Evolutionary conservation across 2,113 vertebrate species (phyloP).

Genomic region (Isichthys henryi): DNA sequence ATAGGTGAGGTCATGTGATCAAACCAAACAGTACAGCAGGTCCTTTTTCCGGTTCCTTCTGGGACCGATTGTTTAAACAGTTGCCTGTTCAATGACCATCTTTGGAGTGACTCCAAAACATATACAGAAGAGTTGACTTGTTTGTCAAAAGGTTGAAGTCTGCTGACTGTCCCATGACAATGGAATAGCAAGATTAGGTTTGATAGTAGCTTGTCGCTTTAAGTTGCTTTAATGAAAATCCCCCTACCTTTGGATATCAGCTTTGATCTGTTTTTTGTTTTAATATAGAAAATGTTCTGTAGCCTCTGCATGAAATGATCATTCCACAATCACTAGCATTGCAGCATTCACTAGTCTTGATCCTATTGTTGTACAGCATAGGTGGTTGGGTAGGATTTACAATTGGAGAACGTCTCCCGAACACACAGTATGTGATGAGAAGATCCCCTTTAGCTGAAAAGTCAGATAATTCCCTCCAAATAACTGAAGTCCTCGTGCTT

Average conservation of each 20-base stretch:
- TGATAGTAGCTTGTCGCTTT: neutral
- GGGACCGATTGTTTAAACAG: neutral
- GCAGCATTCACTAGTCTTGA: neutral
- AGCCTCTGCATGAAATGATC: neutral
- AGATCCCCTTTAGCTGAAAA: neutral
- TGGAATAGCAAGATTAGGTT: neutral
- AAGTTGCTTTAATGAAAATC: neutral
- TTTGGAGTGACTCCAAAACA: neutral
- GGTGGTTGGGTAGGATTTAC: neutral
- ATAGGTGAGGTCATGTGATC: neutral
- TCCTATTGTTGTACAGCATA: neutral
- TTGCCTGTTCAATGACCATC: neutral
- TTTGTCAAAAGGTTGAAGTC: neutral
- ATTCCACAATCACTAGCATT: neutral
- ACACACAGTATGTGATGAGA: neutral
- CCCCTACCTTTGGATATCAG: neutral
- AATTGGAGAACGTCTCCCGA: neutral
- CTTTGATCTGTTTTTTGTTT: neutral
- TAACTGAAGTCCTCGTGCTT: neutral
- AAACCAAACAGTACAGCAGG: neutral
- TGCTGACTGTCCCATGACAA: neutral
- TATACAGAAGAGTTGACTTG: neutral
- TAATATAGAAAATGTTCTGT: neutral
- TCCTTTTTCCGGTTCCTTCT: neutral
- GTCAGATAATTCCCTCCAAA: neutral